These are phyloP conservation scores for Liolophura sinensis DNA, from an alignment of 1,140 invertebrate species.

Conservation along the genomic window DNA sequence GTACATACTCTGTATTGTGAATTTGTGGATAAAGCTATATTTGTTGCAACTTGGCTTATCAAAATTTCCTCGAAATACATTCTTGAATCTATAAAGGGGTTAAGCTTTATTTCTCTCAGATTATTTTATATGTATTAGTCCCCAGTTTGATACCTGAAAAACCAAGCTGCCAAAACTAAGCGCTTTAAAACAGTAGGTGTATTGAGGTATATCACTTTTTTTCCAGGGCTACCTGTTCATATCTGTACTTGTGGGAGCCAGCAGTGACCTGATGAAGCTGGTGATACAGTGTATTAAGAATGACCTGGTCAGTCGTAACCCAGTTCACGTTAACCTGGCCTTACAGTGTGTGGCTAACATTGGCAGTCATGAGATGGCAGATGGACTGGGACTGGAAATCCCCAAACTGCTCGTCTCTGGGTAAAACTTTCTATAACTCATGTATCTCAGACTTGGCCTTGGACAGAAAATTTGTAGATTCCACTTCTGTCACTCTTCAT, in stretches of 20 bases:
- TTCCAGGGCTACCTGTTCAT: conserved; percentile 97
- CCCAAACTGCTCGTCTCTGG: conserved; percentile 97
- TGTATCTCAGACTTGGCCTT: no score
- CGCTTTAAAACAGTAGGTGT: neutral
- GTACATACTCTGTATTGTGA: no score
- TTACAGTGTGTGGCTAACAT: conserved; percentile 99
- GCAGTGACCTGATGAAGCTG: conserved; percentile 98
- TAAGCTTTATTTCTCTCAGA: no score
- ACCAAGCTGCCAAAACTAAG: neutral
- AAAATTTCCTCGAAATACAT: no score
- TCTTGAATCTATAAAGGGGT: no score
- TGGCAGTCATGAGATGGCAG: conserved; percentile 99
- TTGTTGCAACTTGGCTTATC: no score
- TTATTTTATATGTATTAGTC: no score
- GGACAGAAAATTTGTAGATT: no score
- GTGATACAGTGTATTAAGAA: conserved; percentile 99
- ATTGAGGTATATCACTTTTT: conserved; percentile 13
- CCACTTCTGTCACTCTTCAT: no score
- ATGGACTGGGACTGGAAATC: conserved; percentile 97
- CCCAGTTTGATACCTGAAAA: neutral
- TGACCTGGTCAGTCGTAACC: conserved; percentile 95
- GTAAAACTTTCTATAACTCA: conserved; percentile 62
- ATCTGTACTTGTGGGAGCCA: conserved; percentile 98
- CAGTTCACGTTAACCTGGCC: conserved; percentile 98
- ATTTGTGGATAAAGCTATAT: no score